Evolutionary conservation across 2,888 invertebrate genomes (phyloP).

Genomic region (Theretra japonica): DNA sequence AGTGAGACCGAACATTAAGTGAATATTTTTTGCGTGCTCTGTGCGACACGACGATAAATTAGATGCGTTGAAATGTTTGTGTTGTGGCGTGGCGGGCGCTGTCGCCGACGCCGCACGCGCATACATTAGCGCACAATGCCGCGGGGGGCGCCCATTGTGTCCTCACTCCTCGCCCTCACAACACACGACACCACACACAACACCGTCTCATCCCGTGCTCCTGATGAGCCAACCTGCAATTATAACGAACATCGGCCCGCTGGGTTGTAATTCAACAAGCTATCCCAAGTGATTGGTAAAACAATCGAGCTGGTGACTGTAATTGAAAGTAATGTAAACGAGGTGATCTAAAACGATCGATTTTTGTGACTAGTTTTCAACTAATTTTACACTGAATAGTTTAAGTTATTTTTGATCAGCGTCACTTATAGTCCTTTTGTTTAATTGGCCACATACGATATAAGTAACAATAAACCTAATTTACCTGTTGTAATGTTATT

Average conservation of each 20-base stretch:
- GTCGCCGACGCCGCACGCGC: constrained; percentile 66
- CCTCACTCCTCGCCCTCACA: constrained; percentile 63
- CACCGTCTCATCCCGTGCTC: constrained; percentile 54
- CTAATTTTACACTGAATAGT: no score
- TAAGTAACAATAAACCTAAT: no score
- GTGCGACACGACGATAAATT: constrained; percentile 78
- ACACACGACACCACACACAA: constrained; percentile 38
- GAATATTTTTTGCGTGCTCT: constrained; percentile 74
- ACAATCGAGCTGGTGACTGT: neutral
- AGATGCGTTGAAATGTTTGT: constrained; percentile 83
- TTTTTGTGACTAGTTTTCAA: no score
- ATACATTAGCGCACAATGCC: constrained; percentile 78
- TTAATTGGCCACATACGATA: no score
- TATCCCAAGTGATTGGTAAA: neutral
- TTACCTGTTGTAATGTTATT: no score
- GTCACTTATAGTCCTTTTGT: no score
- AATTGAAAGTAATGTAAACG: no score
- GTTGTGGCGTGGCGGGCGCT: constrained; percentile 71
- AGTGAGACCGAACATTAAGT: constrained; percentile 60
- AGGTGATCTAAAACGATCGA: no score
- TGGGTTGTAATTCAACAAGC: constrained; percentile 30
- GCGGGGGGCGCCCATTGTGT: constrained; percentile 79
- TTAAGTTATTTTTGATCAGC: no score
- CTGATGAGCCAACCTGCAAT: constrained; percentile 77
- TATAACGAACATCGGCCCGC: constrained; percentile 74